phyloP scores from a whole-genome alignment of 2,113 vertebrate genomes.

The Equus quagga region DNA sequence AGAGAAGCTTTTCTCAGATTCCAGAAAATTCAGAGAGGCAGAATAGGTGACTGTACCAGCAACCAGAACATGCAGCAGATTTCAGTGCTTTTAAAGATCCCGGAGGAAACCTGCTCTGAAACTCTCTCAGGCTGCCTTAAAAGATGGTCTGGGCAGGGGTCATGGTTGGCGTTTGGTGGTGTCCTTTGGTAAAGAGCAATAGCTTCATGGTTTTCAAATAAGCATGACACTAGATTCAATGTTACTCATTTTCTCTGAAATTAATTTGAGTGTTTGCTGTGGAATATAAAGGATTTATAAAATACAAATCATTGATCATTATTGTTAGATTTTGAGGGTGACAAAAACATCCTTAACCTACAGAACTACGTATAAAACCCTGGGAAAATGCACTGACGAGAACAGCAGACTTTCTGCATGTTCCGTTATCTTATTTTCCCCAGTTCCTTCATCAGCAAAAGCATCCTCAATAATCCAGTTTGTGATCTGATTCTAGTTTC shows the following conservation, averaged over 20 bases:
- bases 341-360: not conserved
- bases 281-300: not conserved
- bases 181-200: not conserved
- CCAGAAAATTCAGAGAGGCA: conserved; percentile 52
- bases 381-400: not conserved
- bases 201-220: not conserved
- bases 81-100: not conserved
- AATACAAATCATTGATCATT: not conserved
- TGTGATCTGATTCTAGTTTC: conserved; percentile 75
- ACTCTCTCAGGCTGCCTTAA: not conserved
- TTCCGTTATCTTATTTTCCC: not conserved
- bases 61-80: not conserved
- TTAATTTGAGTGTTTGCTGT: conserved; percentile 8
- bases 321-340: not conserved
- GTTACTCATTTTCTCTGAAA: not conserved
- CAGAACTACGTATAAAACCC: not conserved
- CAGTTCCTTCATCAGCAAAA: conserved; percentile 33
- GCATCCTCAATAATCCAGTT: not conserved
- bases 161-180: not conserved
- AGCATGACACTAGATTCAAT: not conserved
- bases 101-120: not conserved
- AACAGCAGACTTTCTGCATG: rapidly evolving
- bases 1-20: conserved; percentile 64
- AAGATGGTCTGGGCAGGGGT: not conserved
- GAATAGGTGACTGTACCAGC: not conserved